These are phyloP conservation scores for Eilema griseolum DNA, from an alignment of 2,888 invertebrate species.

Conservation along the genomic window DNA sequence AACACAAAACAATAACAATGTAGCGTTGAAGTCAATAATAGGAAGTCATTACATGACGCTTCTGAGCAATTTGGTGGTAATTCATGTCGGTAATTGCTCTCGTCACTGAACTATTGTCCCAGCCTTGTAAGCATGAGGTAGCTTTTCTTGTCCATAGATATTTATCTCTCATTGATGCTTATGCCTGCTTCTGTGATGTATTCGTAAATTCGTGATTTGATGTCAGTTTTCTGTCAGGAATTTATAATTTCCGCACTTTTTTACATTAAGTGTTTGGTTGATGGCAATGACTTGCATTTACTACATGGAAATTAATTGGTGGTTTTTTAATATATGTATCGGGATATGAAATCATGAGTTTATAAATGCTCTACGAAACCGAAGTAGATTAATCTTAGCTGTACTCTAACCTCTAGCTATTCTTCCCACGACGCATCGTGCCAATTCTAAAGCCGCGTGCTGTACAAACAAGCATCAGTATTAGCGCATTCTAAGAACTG, in stretches of 20 bases:
- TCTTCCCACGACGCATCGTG: not conserved
- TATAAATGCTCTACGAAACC: too few species aligned
- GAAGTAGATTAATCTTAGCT: not conserved
- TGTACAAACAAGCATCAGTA: not conserved
- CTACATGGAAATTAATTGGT: not conserved
- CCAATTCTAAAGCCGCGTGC: not conserved
- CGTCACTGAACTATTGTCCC: slow-evolving; percentile 30
- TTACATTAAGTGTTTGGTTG: not conserved
- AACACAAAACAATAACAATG: slow-evolving; percentile 6
- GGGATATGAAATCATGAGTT: too few species aligned
- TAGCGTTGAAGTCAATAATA: slow-evolving; percentile 27
- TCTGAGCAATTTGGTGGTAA: slow-evolving; percentile 43
- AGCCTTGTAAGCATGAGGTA: not conserved
- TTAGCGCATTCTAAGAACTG: not conserved
- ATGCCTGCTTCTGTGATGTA: too few species aligned
- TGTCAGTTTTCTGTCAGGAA: too few species aligned
- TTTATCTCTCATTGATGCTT: too few species aligned
- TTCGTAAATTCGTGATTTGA: not conserved
- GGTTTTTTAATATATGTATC: not conserved
- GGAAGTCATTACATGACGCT: slow-evolving; percentile 34
- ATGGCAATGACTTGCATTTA: not conserved
- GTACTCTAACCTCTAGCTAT: not conserved
- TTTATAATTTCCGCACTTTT: not conserved
- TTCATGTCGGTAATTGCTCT: slow-evolving; percentile 20
- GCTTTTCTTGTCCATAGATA: not conserved